These are phyloP conservation scores for Turritopsis rubra DNA, from an alignment of 30 jellyfish, hydroid and myxozoan genomes.

Conservation along the genomic window DNA sequence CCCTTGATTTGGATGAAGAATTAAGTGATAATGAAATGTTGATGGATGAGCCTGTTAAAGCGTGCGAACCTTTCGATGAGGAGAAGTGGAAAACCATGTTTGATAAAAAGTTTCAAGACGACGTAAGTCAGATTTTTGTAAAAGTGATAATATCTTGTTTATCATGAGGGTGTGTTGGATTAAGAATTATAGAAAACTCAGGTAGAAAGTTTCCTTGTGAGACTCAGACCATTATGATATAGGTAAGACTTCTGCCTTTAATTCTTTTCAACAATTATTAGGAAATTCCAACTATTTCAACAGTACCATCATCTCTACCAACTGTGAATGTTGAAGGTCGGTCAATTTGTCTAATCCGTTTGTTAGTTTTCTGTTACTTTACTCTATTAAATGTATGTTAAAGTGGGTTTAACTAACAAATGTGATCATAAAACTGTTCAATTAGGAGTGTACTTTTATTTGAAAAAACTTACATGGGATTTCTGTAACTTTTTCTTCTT, in stretches of 20 bases:
- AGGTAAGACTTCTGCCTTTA: too few species aligned
- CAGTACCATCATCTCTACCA: constrained; percentile 21
- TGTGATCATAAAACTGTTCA: too few species aligned
- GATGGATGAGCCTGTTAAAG: background rate
- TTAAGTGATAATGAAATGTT: background rate
- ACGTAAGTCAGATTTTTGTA: background rate
- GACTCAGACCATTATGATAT: too few species aligned
- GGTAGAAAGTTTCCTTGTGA: too few species aligned
- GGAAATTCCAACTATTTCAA: constrained; percentile 1
- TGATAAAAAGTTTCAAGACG: constrained; percentile 16
- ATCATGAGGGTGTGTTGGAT: too few species aligned
- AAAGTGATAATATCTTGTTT: too few species aligned
- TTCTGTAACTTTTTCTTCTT: too few species aligned
- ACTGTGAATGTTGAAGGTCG: constrained; percentile 16
- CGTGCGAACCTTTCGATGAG: background rate
- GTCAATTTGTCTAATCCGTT: background rate
- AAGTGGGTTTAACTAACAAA: too few species aligned
- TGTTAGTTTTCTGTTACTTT: background rate
- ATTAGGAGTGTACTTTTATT: too few species aligned
- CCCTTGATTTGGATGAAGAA: background rate
- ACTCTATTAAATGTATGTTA: background rate
- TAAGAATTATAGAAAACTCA: too few species aligned
- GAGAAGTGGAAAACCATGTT: constrained; percentile 7
- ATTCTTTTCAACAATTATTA: too few species aligned
- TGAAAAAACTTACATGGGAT: too few species aligned